Evolutionary conservation across 2,888 invertebrate species (phyloP), one percentile per base, ranked within the genome.

Genomic region (Spialia ferax): DNA sequence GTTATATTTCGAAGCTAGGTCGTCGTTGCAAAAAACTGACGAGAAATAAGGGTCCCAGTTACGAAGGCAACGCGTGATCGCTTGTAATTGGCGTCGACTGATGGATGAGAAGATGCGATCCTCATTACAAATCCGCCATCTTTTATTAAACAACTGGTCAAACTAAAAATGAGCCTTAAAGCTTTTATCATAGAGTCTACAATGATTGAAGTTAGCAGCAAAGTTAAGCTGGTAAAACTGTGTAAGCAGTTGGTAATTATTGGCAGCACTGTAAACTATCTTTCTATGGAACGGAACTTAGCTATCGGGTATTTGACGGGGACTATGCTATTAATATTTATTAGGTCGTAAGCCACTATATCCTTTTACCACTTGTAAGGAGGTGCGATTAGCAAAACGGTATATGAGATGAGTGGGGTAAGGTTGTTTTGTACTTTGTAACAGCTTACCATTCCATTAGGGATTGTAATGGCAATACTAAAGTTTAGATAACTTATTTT

Each of bases 21-120:
- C 18, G 38, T 29, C 6, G 20, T 6, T 65, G 59, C 59, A 79
- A 80, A 77, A 74, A 75, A 75, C 35, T 72, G 78, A 79, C 79
- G 72, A 75, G 81, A 83, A 86, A 88, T 88, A 88, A 85, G 87
- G 86, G 83, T 88, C 85, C 82, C 86, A 84, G 77, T 13, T 75
- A 71, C 72, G 69, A 76, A 76, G 81, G 79, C 79, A 81, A 88
- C 84, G 86, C 88, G 87, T 88, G 90, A 90, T 88, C 86, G 80
- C 78, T 82, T 84, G 89, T 92, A 91, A 92, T 91, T 92, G 91
- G 89, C 85, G 72, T 74, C 78, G 74, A 74, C 85, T 86, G 89
- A 84, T 84, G 82, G 82, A 82, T 83, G 82, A 76, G 79, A 76
- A 74, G 54, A 70, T 70, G 73, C 75, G 74, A 62, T 74, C 70